Evolutionary conservation across 1,140 invertebrate genomes (phyloP), one percentile per base, ranked within the genome.

Genomic region (Zaprionus nigranus): DNA sequence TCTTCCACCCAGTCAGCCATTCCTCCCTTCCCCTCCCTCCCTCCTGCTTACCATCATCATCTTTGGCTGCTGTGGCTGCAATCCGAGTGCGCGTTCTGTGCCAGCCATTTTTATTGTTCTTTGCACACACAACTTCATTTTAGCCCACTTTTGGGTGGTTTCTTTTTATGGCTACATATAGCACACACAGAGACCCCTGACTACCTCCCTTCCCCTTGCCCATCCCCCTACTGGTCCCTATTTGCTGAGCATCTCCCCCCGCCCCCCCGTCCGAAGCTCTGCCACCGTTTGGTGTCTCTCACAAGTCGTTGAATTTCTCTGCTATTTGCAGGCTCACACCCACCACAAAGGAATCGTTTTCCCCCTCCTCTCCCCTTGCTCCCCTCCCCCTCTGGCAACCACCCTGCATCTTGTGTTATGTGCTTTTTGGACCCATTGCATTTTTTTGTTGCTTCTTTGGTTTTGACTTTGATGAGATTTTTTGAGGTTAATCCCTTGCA

Each of bases 391-490:
- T 24, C 20, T 1, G 26, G 5, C 15, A 24, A 11, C 51, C 15
- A 22, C 62, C 13, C 38, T n/a, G n/a, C 34, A 38, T 57, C 22
- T 24, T 54, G 34, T 46, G 40, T 46, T 46, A 46, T 67, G 59
- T 71, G 60, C 38, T 68, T 80, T 67, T 70, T 67, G 79, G 78
- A 76, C 69, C 72, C 58, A 62, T 78, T 36, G 70, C 59, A 30
- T 60, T 66, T 70, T 61, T 78, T 66, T 46, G 54, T 56, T 80
- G 28, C 64, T 56, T 54, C 61, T 78, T 90, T 79, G 85, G 79
- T 81, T 90, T 84, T 90, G 85, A 90, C 85, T 90, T 90, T 90
- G 85, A 90, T 90, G 85, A 90, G 85, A 90, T 90, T 90, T 90
- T 90, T 90, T 90, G 85, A 90, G 85, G 85, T 90, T 90, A 90